Evolutionary conservation across 2,797 vertebrate species (phyloP).

Genomic region (Avahi laniger): DNA sequence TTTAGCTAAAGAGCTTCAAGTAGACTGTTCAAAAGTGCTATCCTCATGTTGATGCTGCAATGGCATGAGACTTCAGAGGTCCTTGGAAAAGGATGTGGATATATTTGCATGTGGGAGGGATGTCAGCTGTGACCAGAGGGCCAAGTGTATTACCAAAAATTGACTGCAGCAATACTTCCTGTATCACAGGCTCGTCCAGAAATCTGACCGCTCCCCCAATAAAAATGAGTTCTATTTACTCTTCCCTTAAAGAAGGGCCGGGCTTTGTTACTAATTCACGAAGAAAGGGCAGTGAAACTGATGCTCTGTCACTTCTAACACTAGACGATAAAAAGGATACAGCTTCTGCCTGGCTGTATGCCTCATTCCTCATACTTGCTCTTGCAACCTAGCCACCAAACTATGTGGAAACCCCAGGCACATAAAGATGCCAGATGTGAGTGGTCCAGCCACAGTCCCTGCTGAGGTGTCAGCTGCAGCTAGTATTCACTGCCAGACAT

Average conservation of each 20-base stretch:
- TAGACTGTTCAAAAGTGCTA: background rate
- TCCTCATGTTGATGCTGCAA: background rate
- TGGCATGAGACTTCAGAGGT: background rate
- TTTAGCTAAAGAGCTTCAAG: background rate
- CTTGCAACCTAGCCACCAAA: background rate
- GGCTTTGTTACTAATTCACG: conserved; percentile 5
- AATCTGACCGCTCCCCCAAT: background rate
- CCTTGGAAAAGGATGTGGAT: background rate
- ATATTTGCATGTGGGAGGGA: background rate
- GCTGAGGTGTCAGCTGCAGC: background rate
- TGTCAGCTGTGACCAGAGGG: background rate
- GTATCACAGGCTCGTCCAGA: background rate
- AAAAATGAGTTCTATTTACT: background rate
- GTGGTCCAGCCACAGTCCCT: background rate
- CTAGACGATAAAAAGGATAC: background rate
- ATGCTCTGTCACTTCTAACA: background rate
- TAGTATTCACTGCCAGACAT: background rate
- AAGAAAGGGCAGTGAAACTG: background rate
- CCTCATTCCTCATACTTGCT: background rate
- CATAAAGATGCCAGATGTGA: background rate
- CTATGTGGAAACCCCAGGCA: background rate
- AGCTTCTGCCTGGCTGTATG: background rate
- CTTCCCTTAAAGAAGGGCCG: background rate
- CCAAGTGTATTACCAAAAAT: background rate
- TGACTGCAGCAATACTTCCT: background rate